phyloP scores from a whole-genome alignment of 2,797 vertebrate species.

The Myripristis jacobus region DNA sequence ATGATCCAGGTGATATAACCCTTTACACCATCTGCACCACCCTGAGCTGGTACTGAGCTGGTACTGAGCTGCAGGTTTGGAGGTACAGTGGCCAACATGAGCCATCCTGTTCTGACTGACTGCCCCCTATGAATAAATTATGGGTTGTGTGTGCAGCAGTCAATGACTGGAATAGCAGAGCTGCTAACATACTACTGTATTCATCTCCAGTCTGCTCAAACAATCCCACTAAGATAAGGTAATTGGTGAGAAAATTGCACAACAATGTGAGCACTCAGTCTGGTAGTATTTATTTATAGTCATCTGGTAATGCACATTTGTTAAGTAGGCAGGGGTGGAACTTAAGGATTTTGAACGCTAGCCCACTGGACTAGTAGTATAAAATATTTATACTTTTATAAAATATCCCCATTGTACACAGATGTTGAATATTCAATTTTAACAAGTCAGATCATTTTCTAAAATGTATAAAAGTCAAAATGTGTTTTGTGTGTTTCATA shows the following conservation, averaged over 20 bases:
- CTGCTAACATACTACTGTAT: slow-evolving; percentile 31
- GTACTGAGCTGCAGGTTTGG: slow-evolving; percentile 59
- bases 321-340: no score
- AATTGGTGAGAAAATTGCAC: neutral
- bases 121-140: slow-evolving; percentile 78
- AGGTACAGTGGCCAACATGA: slow-evolving; percentile 55
- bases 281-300: neutral
- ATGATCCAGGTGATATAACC: slow-evolving; percentile 35
- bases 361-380: no score
- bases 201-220: slow-evolving; percentile 36
- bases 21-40: slow-evolving; percentile 18
- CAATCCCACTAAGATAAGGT: neutral
- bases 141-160: slow-evolving; percentile 58
- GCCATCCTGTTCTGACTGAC: slow-evolving; percentile 64
- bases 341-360: no score
- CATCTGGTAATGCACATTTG: no score
- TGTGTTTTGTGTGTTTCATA: no score
- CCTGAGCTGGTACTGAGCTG: slow-evolving; percentile 27
- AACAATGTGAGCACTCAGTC: neutral
- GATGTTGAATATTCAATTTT: no score
- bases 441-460: no score
- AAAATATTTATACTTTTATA: no score
- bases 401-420: no score
- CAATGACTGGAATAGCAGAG: slow-evolving; percentile 54
- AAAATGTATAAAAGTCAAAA: no score